phyloP scores from a whole-genome alignment of 2,888 invertebrate genomes.

The Marasmarcha lunaedactyla region DNA sequence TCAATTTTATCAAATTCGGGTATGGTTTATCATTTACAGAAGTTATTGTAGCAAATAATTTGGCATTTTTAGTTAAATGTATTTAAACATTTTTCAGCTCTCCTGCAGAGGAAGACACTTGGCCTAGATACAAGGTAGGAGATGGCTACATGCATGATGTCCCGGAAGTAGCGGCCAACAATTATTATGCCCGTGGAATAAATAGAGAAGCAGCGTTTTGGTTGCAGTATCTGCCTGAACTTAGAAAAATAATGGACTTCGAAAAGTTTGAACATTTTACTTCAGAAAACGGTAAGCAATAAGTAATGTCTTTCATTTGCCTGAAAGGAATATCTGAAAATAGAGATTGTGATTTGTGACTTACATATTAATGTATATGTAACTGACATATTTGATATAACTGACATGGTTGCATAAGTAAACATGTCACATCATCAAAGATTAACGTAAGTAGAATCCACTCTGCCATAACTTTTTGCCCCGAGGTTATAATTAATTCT shows the following conservation, averaged over 20 bases:
- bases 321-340: too few species aligned
- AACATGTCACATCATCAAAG: too few species aligned
- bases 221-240: slow-evolving; percentile 53
- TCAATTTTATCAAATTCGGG: slow-evolving; percentile 65
- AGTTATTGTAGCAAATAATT: neutral
- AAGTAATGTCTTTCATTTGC: too few species aligned
- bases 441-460: too few species aligned
- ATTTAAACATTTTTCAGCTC: slow-evolving; percentile 60
- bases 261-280: slow-evolving; percentile 37
- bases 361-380: too few species aligned
- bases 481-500: neutral
- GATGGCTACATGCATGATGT: slow-evolving; percentile 63
- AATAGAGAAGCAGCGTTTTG: slow-evolving; percentile 43
- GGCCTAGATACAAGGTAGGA: slow-evolving; percentile 70
- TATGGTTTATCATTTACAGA: slow-evolving; percentile 18
- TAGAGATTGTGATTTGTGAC: too few species aligned
- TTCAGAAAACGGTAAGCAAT: slow-evolving; percentile 29
- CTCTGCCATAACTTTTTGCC: too few species aligned
- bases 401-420: too few species aligned
- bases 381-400: too few species aligned
- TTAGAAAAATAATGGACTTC: slow-evolving; percentile 26
- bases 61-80: too few species aligned
- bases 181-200: slow-evolving; percentile 17
- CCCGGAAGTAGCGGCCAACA: slow-evolving; percentile 18
- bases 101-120: slow-evolving; percentile 68